A percentile compares a stretch with the other conserved stretches of the same genome.
These are phyloP conservation scores for Chaetodon trifascialis DNA, from an alignment of 2,113 vertebrate species.

Conservation along the genomic window DNA sequence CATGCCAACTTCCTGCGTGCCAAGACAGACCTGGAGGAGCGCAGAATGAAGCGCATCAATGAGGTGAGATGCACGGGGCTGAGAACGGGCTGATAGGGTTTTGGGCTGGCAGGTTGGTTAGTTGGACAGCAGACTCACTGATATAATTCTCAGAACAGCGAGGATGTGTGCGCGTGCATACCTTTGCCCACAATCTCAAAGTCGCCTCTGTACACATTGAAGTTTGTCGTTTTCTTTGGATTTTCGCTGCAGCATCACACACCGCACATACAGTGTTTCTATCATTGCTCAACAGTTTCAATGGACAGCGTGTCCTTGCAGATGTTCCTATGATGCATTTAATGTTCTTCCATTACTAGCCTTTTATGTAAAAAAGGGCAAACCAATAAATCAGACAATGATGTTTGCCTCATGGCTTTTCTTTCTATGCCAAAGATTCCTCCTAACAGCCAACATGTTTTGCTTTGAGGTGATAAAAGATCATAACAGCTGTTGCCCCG, in stretches of 20 bases:
- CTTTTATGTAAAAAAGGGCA: too few relatives aligned
- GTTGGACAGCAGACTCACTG: background rate
- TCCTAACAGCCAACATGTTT: background rate
- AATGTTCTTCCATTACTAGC: background rate
- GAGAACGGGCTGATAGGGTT: slow-evolving; percentile 16
- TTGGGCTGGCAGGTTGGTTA: slow-evolving; percentile 27
- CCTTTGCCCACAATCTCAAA: slow-evolving; percentile 4
- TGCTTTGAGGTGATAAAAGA: background rate
- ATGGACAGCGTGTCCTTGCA: background rate
- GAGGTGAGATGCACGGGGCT: slow-evolving; percentile 82
- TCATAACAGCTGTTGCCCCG: background rate
- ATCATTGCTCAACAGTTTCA: background rate
- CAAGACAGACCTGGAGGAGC: slow-evolving; percentile 93
- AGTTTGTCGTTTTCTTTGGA: slow-evolving; percentile 26
- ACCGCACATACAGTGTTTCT: background rate
- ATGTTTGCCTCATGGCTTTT: background rate
- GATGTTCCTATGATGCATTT: background rate
- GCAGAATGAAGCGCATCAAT: slow-evolving; percentile 93
- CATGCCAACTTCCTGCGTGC: slow-evolving; percentile 92
- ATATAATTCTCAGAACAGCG: slow-evolving; percentile 18
- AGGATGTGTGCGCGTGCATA: background rate
- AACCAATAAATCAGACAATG: background rate
- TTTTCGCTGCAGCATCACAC: slow-evolving; percentile 6
- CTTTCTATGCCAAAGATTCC: background rate
- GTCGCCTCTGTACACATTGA: slow-evolving; percentile 2